Evolutionary conservation across 2,113 vertebrate genomes (phyloP).

Genomic region (Sinocyclocheilus anshuiensis): DNA sequence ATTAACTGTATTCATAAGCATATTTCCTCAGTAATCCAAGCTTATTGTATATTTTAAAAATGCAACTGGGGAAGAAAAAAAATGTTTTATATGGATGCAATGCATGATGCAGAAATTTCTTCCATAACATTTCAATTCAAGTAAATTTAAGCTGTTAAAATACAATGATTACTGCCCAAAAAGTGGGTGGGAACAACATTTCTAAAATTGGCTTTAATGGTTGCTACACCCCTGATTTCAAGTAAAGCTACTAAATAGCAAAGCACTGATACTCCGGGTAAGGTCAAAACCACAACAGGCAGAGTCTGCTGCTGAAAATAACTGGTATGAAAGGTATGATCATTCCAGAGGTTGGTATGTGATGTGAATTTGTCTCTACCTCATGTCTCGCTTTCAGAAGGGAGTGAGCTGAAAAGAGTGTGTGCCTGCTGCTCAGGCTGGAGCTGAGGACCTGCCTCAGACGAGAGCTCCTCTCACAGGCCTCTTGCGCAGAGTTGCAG

Average conservation of each 20-base stretch:
- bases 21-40: neutral
- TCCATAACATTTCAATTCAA: neutral
- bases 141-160: neutral
- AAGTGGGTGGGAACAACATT: neutral
- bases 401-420: neutral
- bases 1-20: neutral
- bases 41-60: neutral
- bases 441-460: conserved; percentile 25
- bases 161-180: neutral
- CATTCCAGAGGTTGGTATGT: neutral
- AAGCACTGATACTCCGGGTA: neutral
- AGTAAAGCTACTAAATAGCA: neutral
- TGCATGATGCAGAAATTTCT: neutral
- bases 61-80: neutral
- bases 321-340: neutral
- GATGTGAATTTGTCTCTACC: conserved; percentile 18
- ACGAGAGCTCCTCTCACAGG: conserved; percentile 17
- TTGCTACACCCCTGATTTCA: neutral
- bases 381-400: neutral
- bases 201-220: neutral
- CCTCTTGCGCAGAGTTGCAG: conserved; percentile 5
- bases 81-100: neutral
- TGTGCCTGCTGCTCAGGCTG: neutral
- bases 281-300: neutral
- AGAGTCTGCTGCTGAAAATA: conserved; percentile 11